Conservation (phyloP, 2,797 vertebrate genomes). For the Phoxinus dragarum region DNA sequence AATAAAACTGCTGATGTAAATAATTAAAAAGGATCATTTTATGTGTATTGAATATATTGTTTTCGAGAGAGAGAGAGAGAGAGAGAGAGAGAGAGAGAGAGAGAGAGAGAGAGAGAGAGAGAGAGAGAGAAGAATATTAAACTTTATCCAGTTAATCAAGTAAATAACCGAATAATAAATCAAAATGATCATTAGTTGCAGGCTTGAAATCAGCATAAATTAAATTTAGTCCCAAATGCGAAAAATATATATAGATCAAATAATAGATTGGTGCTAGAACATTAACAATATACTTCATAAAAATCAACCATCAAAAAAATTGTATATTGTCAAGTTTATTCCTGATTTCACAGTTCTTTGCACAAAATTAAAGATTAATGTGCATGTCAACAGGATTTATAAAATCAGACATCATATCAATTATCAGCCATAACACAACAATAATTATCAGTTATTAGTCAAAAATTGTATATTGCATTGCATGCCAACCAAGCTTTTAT, state of each 20-base stretch:
- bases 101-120: no score
- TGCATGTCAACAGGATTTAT: background rate
- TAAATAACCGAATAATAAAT: no score
- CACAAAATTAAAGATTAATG: background rate
- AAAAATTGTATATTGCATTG: background rate
- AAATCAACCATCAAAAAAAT: background rate
- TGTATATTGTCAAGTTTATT: background rate
- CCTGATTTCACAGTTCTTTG: no score
- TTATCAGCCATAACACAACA: background rate
- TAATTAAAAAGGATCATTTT: no score
- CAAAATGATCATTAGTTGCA: background rate
- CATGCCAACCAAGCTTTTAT: background rate
- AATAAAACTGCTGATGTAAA: background rate
- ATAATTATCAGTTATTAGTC: background rate
- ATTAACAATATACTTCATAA: background rate
- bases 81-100: no score
- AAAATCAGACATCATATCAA: background rate
- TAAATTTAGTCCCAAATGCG: background rate
- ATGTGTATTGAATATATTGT: no score
- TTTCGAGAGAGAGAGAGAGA: no score
- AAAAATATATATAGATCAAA: background rate
- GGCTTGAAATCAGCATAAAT: background rate
- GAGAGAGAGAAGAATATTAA: no score
- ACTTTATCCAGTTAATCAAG: no score
- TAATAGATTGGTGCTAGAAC: background rate